phyloP scores from a whole-genome alignment of 2,797 vertebrate genomes.

The Bradypus variegatus region DNA sequence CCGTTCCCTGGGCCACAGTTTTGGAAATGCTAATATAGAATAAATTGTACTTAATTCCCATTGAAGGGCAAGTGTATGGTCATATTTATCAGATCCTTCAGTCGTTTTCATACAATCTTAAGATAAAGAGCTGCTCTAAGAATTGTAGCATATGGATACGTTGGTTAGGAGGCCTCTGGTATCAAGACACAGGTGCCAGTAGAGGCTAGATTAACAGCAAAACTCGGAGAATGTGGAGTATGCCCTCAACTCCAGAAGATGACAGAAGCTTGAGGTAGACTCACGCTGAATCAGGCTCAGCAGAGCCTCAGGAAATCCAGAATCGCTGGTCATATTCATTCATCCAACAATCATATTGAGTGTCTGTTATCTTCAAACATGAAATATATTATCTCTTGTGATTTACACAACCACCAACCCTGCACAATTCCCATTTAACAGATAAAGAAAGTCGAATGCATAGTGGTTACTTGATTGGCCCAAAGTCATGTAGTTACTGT shows the following conservation, averaged over 20 bases:
- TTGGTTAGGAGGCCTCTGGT: not conserved
- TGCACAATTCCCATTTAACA: not conserved
- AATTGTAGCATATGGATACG: not conserved
- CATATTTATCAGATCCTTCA: not conserved
- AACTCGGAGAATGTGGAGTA: not conserved
- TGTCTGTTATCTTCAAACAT: not conserved
- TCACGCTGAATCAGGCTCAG: not conserved
- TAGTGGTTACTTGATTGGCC: not conserved
- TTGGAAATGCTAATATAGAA: not conserved
- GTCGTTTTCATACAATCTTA: not conserved
- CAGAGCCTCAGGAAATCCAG: not conserved
- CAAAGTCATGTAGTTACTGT: not conserved
- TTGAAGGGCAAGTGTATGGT: not conserved
- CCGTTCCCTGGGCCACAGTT: not conserved
- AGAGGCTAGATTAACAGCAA: not conserved
- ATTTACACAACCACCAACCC: not conserved
- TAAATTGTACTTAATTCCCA: constrained; percentile 27
- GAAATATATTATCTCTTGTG: not conserved
- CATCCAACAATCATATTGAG: not conserved
- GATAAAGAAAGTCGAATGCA: not conserved
- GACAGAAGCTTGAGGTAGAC: not conserved
- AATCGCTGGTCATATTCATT: not conserved
- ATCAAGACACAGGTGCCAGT: not conserved
- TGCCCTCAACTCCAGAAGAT: not conserved
- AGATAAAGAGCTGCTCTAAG: not conserved